These are phyloP conservation scores for Scleropages formosus DNA, from an alignment of 2,797 vertebrate species.

Conservation along the genomic window DNA sequence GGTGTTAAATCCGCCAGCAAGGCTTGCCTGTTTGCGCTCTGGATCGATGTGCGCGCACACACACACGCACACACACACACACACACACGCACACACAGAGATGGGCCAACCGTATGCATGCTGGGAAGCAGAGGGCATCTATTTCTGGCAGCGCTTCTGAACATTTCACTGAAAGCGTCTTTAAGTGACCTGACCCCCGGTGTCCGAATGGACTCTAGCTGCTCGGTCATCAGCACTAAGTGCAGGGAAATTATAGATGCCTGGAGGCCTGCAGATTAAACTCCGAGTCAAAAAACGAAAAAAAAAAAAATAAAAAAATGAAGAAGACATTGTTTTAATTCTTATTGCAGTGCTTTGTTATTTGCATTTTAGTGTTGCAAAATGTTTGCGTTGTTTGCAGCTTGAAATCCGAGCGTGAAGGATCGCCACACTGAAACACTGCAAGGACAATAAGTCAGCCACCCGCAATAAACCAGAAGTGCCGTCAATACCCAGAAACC, in stretches of 20 bases:
- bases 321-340: not conserved
- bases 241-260: not conserved
- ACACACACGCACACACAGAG: too few species aligned
- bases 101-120: not conserved
- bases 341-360: not conserved
- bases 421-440: not conserved
- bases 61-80: too few species aligned
- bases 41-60: too few species aligned
- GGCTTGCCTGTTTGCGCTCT: too few species aligned
- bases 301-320: too few species aligned
- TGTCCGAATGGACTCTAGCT: not conserved
- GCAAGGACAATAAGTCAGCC: not conserved
- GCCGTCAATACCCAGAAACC: not conserved
- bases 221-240: not conserved
- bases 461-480: not conserved
- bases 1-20: too few species aligned
- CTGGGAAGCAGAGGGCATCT: constrained; percentile 26
- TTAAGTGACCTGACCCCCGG: constrained; percentile 4
- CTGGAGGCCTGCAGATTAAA: not conserved
- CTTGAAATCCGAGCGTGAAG: not conserved
- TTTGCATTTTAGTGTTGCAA: not conserved
- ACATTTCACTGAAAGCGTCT: constrained; percentile 32
- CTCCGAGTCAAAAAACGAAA: not conserved
- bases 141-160: constrained; percentile 34
- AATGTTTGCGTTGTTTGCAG: too few species aligned